A percentile compares a stretch with the other conserved stretches of the same genome.
Conservation (phyloP, 64 coral and sea anemone species). For the Stichodactyla helianthus region DNA sequence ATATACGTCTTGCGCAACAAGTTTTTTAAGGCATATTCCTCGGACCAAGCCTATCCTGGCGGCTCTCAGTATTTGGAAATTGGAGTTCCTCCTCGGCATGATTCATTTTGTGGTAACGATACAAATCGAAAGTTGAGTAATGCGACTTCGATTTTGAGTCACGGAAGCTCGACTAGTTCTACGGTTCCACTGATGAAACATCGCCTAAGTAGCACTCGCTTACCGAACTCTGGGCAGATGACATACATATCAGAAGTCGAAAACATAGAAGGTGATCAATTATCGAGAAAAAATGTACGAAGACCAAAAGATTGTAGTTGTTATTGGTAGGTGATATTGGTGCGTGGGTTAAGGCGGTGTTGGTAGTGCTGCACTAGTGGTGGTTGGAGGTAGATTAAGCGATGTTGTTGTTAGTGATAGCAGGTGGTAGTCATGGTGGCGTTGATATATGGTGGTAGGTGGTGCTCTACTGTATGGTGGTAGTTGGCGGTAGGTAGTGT, state of each 20-base stretch:
- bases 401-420: no score
- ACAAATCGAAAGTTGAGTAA: background rate
- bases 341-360: no score
- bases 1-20: background rate
- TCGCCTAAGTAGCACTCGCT: background rate
- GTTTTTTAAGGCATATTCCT: slow-evolving; percentile 3
- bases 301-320: background rate
- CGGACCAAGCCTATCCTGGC: background rate
- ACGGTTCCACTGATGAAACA: slow-evolving; percentile 4
- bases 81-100: background rate
- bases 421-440: no score
- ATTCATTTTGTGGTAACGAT: background rate
- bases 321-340: no score
- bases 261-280: background rate
- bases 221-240: background rate
- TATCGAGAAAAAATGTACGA: background rate
- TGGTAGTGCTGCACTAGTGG: no score
- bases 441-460: no score
- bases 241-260: slow-evolving; percentile 17
- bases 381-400: no score
- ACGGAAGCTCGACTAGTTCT: background rate
- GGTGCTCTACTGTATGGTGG: no score
- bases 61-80: background rate
- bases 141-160: background rate
- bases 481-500: no score